Conservation (phyloP, 2,113 vertebrate species). For the Choloepus hoffmanni region DNA sequence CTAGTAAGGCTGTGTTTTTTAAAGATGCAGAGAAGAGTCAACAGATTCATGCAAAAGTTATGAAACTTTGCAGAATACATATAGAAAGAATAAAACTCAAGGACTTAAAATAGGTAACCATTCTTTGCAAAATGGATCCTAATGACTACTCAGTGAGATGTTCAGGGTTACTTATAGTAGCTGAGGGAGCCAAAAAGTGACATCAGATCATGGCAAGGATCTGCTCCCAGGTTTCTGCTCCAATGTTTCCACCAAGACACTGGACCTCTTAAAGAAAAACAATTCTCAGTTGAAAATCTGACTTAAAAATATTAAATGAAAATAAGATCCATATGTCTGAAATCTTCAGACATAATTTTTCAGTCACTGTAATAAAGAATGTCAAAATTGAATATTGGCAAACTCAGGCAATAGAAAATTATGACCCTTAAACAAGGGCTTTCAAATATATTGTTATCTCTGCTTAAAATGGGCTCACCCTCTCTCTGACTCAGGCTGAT, state of each 20-base stretch:
- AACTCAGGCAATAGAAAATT: neutral
- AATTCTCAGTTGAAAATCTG: neutral
- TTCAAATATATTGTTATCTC: neutral
- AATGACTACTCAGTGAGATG: conserved; percentile 84
- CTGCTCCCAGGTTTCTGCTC: conserved; percentile 89
- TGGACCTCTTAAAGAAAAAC: conserved; percentile 64
- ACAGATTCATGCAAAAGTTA: neutral
- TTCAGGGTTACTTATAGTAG: conserved; percentile 83
- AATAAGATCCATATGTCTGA: neutral
- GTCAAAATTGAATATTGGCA: neutral
- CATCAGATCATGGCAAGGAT: conserved; percentile 87
- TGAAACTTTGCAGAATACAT: neutral
- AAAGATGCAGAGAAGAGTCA: neutral
- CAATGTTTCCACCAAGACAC: conserved; percentile 85
- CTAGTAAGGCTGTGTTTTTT: neutral
- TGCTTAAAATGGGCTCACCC: neutral
- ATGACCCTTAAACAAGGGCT: neutral
- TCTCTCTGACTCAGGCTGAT: neutral
- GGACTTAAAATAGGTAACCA: neutral
- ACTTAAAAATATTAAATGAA: neutral
- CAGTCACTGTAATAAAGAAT: no score
- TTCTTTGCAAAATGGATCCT: neutral
- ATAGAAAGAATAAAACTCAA: neutral
- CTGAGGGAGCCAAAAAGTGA: conserved; percentile 80
- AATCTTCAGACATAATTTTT: neutral